Base-by-base conservation (phyloP, 2,888 invertebrate species). In the Zelleria hepariella region DNA sequence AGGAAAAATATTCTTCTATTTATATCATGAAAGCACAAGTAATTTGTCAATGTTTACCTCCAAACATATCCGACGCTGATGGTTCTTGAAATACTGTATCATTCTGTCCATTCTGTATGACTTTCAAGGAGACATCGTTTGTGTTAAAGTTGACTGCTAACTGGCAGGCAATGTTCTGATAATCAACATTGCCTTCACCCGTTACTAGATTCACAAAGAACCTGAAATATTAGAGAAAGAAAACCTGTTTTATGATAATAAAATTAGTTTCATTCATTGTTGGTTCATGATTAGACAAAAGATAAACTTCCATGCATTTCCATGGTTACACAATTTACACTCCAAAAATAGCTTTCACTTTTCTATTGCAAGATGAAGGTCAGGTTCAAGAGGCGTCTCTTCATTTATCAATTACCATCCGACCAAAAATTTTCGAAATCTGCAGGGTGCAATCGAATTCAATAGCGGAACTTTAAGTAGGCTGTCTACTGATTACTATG, bases 131-230 rank as follows among this genome's bases (percentile, higher is more conserved):
- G 26, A 74, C 62, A 60, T 59, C 64, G 48, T 70, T 66, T 56
- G 62, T 52, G 52, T 67, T 62, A 7, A 78, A 77, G 59, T 63
- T 59, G 42, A 72, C 67, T 51, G 74, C 74, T 62, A 80, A 60
- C 23, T 78, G 74, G 59, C 74, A 76, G 10, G 75, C 77, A 63
- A 78, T 65, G 62, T 81, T 79, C 56, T 67, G 64, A 58, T 74
- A 69, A 61, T 80, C 79, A 47, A 78, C 71, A 56, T 65, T 58
- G 59, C 64, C 61, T 42, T 56, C 58, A 57, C 73, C 79, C 18
- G 77, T 74, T 59, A 77, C 59, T 47, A 80, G 66, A 58, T 69
- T 75, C 53, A 78, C 59, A 48, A 63, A 65, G 25, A 80, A 64
- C 61, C 80, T 81, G 68, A 57, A 74, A 77, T 21, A 23, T 20